Conservation (phyloP, 2,113 vertebrate genomes). For the Ranitomeya imitator region DNA sequence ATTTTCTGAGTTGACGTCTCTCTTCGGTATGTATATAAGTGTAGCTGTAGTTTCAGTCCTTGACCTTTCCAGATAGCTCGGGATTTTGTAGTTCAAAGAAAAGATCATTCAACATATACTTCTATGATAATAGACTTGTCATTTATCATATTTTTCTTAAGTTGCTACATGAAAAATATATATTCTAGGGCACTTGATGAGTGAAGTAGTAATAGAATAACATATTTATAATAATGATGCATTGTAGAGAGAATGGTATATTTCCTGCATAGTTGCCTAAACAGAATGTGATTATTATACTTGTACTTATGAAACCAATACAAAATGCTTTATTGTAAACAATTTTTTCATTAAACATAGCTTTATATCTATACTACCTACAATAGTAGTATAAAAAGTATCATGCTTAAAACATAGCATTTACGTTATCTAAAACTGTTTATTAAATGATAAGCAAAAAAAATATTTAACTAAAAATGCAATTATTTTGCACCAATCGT, state of each 20-base stretch:
- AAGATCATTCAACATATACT: background rate
- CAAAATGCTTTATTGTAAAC: too few relatives aligned
- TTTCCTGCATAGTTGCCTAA: background rate
- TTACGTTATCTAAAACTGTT: too few relatives aligned
- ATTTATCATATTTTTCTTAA: background rate
- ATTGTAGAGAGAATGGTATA: background rate
- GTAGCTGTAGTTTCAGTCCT: background rate
- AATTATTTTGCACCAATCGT: too few relatives aligned
- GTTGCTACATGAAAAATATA: too few relatives aligned
- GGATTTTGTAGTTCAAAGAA: background rate
- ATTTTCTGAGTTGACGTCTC: background rate
- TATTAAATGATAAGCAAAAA: too few relatives aligned
- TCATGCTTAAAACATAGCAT: too few relatives aligned
- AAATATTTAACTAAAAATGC: too few relatives aligned
- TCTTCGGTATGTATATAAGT: background rate
- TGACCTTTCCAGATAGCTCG: background rate
- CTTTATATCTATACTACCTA: too few relatives aligned
- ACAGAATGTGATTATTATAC: background rate
- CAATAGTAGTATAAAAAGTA: too few relatives aligned
- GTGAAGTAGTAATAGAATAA: background rate
- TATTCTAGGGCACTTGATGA: too few relatives aligned
- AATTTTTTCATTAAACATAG: too few relatives aligned
- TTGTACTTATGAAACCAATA: too few relatives aligned
- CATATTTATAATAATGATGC: background rate
- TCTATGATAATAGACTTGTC: background rate